These are phyloP conservation scores for Caenorhabditis macrosperma DNA, from an alignment of 2,888 invertebrate species.

Conservation along the genomic window DNA sequence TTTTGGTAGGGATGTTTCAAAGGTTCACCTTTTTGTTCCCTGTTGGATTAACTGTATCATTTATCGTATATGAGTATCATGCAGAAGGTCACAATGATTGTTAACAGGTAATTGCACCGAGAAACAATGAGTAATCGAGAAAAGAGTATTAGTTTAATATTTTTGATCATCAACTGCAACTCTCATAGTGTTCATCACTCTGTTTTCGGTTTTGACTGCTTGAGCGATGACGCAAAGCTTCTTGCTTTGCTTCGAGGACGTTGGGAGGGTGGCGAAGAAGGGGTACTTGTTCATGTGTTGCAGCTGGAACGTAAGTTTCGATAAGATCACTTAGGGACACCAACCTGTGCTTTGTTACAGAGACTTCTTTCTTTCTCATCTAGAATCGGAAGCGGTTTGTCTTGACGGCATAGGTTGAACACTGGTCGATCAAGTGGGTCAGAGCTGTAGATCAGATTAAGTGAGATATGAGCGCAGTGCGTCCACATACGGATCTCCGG, in stretches of 20 bases:
- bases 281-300: slow-evolving; percentile 74
- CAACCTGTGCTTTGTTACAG: slow-evolving; percentile 68
- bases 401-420: slow-evolving; percentile 58
- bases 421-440: slow-evolving; percentile 55
- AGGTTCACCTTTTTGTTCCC: too few species aligned
- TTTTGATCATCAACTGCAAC: slow-evolving; percentile 47
- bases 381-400: slow-evolving; percentile 62
- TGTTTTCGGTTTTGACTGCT: slow-evolving; percentile 50
- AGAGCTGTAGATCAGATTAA: slow-evolving; percentile 7
- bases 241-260: slow-evolving; percentile 74
- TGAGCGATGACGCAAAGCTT: slow-evolving; percentile 60
- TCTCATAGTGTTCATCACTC: slow-evolving; percentile 53
- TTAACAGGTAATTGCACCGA: not conserved
- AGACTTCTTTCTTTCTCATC: slow-evolving; percentile 60
- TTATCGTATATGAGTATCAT: too few species aligned
- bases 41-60: too few species aligned
- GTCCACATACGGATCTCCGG: slow-evolving; percentile 38
- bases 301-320: slow-evolving; percentile 58
- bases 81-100: too few species aligned
- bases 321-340: not conserved
- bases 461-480: not conserved
- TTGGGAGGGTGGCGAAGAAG: slow-evolving; percentile 71
- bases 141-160: slow-evolving; percentile 2
- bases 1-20: too few species aligned
- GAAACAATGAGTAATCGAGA: not conserved